phyloP scores from a whole-genome alignment of 2,797 vertebrate species.

The Pteronotus mesoamericanus region DNA sequence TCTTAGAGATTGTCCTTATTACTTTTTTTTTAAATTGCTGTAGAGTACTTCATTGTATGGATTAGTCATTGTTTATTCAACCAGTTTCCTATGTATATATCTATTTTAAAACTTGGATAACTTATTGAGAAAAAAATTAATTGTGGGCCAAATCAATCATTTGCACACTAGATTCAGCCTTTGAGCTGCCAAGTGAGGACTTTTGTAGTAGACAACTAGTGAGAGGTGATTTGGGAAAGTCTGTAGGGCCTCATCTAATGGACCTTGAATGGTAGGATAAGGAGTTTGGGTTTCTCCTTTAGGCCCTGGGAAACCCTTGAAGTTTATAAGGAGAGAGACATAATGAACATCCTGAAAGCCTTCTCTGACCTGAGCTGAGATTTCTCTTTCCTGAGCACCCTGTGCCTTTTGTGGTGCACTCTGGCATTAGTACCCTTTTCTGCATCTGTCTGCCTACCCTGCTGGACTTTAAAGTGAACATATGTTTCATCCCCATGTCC shows the following conservation, averaged over 20 bases:
- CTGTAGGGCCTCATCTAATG: not conserved
- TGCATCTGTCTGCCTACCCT: fast-evolving
- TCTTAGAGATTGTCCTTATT: not conserved
- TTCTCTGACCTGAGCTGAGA: not conserved
- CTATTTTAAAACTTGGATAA: not conserved
- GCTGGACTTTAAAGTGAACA: not conserved
- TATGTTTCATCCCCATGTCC: not conserved
- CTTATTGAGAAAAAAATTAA: not conserved
- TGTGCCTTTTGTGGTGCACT: fast-evolving
- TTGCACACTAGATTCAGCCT: not conserved
- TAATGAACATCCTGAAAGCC: not conserved
- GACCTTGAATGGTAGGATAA: not conserved
- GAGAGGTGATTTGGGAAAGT: not conserved
- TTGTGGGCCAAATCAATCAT: not conserved
- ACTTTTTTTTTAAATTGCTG: not conserved
- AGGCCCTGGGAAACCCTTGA: not conserved
- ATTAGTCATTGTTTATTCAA: not conserved
- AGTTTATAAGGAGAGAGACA: not conserved
- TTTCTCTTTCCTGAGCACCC: not conserved
- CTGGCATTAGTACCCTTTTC: not conserved
- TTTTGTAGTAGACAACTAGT: not conserved
- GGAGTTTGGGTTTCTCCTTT: not conserved
- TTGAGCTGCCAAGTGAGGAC: not conserved
- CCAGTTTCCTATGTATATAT: not conserved
- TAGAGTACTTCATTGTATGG: not conserved